These are phyloP conservation scores for Gandaritis pyraliata DNA, from an alignment of 2,888 invertebrate species.

Conservation along the genomic window DNA sequence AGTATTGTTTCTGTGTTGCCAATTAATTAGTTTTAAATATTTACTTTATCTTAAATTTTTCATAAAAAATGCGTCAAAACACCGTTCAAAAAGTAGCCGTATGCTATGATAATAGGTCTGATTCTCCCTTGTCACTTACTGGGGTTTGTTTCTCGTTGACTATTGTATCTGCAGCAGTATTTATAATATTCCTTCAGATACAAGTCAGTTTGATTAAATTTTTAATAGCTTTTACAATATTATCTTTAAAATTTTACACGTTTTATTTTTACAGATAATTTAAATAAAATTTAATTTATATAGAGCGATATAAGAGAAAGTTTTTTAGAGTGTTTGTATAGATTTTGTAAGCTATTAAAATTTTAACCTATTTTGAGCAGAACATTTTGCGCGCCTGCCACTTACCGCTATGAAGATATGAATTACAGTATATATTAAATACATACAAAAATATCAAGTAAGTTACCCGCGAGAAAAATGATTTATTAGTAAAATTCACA, in stretches of 20 bases:
- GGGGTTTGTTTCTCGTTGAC: conserved; percentile 65
- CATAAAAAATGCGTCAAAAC: conserved; percentile 83
- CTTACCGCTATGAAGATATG: conserved; percentile 82
- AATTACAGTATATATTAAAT: conserved; percentile 82
- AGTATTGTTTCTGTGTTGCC: conserved; percentile 83
- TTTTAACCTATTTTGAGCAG: conserved; percentile 40
- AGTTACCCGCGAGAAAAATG: conserved; percentile 63
- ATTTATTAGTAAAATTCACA: conserved; percentile 69
- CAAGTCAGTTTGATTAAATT: conserved; percentile 47
- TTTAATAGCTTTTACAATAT: conserved; percentile 46
- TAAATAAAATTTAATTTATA: conserved; percentile 32
- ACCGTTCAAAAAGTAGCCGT: conserved; percentile 82
- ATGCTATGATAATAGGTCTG: conserved; percentile 78
- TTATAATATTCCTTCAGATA: conserved; percentile 61
- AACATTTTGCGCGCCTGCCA: conserved; percentile 62
- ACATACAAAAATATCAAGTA: conserved; percentile 83
- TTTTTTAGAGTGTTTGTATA: conserved; percentile 7
- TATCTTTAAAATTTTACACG: conserved; percentile 18
- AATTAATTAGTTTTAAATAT: conserved; percentile 73
- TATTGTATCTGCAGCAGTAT: conserved; percentile 60
- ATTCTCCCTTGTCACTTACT: conserved; percentile 73
- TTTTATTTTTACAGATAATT: conserved; percentile 21
- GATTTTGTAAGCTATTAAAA: conserved; percentile 41
- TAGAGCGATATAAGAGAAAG: conserved; percentile 14
- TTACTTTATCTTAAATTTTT: conserved; percentile 60